phyloP scores from a whole-genome alignment of 2,113 vertebrate genomes.

The Poecilia latipinna region DNA sequence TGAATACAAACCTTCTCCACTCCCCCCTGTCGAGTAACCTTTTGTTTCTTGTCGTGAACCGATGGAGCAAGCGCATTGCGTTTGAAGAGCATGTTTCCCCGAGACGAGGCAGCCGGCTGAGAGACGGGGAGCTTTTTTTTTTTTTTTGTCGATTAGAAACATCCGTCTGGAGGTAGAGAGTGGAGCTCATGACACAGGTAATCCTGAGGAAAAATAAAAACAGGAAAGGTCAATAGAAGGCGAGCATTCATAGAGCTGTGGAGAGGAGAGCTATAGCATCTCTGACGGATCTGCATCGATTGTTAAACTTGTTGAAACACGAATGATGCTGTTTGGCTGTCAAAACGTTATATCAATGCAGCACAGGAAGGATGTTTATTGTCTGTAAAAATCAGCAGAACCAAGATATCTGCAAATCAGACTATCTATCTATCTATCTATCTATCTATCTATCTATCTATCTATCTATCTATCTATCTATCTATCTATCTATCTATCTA shows the following conservation, averaged over 20 bases:
- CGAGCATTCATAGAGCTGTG: conserved; percentile 7
- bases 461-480: too few relatives aligned
- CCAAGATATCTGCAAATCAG: neutral
- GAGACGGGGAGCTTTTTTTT: conserved; percentile 11
- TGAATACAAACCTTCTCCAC: neutral
- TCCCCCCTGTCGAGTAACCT: neutral
- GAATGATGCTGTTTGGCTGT: conserved; percentile 9
- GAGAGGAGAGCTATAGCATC: conserved; percentile 7
- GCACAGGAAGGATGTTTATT: conserved; percentile 30
- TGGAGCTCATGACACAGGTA: conserved; percentile 1
- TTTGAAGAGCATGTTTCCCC: neutral
- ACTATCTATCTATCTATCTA: too few relatives aligned
- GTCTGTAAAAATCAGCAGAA: neutral
- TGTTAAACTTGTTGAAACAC: conserved; percentile 5
- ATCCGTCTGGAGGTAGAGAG: conserved; percentile 19
- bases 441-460: too few relatives aligned
- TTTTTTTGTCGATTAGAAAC: conserved; percentile 18
- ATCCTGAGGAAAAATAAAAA: conserved; percentile 18
- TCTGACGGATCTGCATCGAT: conserved; percentile 41
- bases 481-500: too few relatives aligned
- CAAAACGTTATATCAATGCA: conserved; percentile 38
- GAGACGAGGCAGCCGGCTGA: conserved; percentile 30
- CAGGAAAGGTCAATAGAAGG: conserved; percentile 10
- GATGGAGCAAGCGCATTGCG: neutral
- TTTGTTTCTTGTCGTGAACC: neutral